A percentile compares a stretch with the other conserved stretches of the same genome.
These are phyloP conservation scores for Lordiphosa mommai DNA, from an alignment of 1,140 invertebrate species.

Conservation along the genomic window DNA sequence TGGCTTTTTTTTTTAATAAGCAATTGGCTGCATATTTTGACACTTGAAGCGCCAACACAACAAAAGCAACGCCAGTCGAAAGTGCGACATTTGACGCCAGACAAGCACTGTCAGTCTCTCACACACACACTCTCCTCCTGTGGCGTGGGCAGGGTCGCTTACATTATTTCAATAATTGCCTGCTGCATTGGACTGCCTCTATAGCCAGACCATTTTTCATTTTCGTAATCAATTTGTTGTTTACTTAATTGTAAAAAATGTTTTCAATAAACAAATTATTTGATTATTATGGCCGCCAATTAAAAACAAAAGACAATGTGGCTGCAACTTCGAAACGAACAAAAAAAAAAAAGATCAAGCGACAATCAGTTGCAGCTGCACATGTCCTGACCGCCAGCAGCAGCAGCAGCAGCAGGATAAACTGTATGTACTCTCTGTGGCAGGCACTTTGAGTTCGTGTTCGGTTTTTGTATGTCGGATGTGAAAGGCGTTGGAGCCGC, in stretches of 20 bases:
- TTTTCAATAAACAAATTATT: conserved; percentile 79
- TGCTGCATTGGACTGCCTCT: conserved; percentile 22
- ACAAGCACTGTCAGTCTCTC: not conserved
- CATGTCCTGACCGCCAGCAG: conserved; percentile 50
- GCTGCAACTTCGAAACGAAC: conserved; percentile 14
- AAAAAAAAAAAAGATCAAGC: conserved; percentile 49
- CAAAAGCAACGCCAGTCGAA: conserved; percentile 57
- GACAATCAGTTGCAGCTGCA: conserved; percentile 60
- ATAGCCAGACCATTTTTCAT: conserved; percentile 67
- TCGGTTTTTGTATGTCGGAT: conserved; percentile 10
- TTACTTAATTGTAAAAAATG: conserved; percentile 78
- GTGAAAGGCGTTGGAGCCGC: conserved; percentile 20
- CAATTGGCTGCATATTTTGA: conserved; percentile 64
- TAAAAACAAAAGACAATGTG: conserved; percentile 62
- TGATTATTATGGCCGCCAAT: conserved; percentile 76
- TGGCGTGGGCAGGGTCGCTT: too few relatives aligned
- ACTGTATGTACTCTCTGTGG: too few relatives aligned
- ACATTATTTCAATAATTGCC: conserved; percentile 77
- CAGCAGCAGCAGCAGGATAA: conserved; percentile 50
- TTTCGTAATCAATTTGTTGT: conserved; percentile 75
- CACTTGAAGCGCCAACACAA: conserved; percentile 48
- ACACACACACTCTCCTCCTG: not conserved
- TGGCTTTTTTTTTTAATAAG: conserved; percentile 16
- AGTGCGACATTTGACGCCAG: conserved; percentile 69
- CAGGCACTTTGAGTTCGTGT: conserved; percentile 43